These are phyloP conservation scores for Vimba vimba DNA, from an alignment of 2,113 vertebrate species.

Conservation along the genomic window DNA sequence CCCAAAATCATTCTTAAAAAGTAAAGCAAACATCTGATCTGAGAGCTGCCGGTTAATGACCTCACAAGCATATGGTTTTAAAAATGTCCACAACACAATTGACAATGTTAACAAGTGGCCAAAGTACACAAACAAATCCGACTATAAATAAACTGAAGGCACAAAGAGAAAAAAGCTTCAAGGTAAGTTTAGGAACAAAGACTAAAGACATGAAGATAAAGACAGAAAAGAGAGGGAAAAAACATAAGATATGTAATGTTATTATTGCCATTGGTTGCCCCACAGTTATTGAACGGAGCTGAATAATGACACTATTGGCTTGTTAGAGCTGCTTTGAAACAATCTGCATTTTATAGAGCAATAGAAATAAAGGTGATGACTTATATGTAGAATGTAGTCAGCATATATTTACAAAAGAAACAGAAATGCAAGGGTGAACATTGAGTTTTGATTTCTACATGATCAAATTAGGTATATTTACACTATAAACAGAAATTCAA, in stretches of 20 bases:
- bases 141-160: constrained; percentile 14
- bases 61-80: background rate
- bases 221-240: background rate
- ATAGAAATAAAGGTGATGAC: too few species aligned
- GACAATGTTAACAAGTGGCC: constrained; percentile 6
- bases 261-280: background rate
- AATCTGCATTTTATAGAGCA: too few species aligned
- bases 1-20: constrained; percentile 10
- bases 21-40: background rate
- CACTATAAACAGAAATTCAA: too few species aligned
- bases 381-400: too few species aligned
- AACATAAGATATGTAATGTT: background rate
- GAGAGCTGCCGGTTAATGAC: background rate
- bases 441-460: too few species aligned
- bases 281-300: background rate
- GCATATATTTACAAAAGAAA: too few species aligned
- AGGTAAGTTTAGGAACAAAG: background rate
- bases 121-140: background rate
- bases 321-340: too few species aligned
- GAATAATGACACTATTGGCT: too few species aligned
- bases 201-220: background rate
- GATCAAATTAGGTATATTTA: too few species aligned
- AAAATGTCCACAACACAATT: background rate
- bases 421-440: too few species aligned
- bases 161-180: background rate